Evolutionary conservation across 2,888 invertebrate genomes (phyloP).

Genomic region (Sylvicola fuscatus): DNA sequence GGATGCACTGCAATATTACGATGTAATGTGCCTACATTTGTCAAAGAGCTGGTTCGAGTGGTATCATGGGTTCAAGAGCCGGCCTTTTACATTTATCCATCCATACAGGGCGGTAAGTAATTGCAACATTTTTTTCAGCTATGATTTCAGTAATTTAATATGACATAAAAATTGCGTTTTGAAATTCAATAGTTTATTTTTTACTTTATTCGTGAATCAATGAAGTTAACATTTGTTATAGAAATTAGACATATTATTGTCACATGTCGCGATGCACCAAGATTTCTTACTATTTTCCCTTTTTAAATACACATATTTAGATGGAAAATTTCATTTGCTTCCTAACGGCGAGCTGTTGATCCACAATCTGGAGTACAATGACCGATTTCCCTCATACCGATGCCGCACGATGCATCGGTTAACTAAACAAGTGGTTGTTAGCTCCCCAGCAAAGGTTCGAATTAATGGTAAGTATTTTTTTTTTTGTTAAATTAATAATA

Average conservation of each 20-base stretch:
- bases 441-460: conserved; percentile 43
- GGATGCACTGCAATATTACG: conserved; percentile 52
- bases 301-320: conserved; percentile 24
- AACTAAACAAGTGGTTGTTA: conserved; percentile 47
- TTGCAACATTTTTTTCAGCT: neutral
- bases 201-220: no score
- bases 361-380: conserved; percentile 51
- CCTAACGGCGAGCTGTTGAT: conserved; percentile 53
- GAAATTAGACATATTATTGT: no score
- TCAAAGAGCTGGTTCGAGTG: conserved; percentile 50
- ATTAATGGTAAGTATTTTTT: conserved; percentile 37
- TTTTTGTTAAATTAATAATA: neutral
- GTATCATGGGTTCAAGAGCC: conserved; percentile 59
- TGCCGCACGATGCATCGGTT: conserved; percentile 54
- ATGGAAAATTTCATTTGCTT: conserved; percentile 54
- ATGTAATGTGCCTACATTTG: conserved; percentile 50
- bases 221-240: no score
- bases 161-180: no score
- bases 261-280: no score
- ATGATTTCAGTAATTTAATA: no score
- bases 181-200: no score
- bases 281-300: neutral
- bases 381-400: conserved; percentile 48
- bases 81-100: conserved; percentile 50
- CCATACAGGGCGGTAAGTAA: conserved; percentile 48